These are phyloP conservation scores for Nasonia oneida DNA, from an alignment of 2,888 invertebrate genomes.

Conservation along the genomic window DNA sequence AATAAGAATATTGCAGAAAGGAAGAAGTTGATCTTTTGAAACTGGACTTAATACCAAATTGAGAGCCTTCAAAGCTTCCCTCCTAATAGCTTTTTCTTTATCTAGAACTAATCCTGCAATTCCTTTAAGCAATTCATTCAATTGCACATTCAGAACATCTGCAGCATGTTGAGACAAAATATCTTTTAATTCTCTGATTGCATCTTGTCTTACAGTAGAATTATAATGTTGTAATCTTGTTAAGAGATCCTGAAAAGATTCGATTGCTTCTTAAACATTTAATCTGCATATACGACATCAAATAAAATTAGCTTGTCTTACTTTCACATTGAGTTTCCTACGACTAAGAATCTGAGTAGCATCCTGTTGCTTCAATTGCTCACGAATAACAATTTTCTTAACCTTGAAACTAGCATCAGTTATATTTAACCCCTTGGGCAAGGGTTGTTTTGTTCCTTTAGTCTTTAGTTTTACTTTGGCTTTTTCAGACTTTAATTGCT, in stretches of 20 bases:
- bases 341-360: conserved; percentile 83
- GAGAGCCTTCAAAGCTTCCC: conserved; percentile 82
- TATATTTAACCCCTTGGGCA: conserved; percentile 93
- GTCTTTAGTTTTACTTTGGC: conserved; percentile 94
- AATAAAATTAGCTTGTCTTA: conserved; percentile 70
- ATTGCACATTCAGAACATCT: conserved; percentile 81
- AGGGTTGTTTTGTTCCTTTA: conserved; percentile 80
- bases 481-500: conserved; percentile 90
- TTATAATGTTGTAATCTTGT: conserved; percentile 88
- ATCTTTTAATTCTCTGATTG: conserved; percentile 83
- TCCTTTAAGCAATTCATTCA: conserved; percentile 86
- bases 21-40: conserved; percentile 81
- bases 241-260: conserved; percentile 83
- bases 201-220: conserved; percentile 84
- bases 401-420: conserved; percentile 94
- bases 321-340: conserved; percentile 86
- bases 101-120: conserved; percentile 87
- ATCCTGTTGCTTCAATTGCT: conserved; percentile 85
- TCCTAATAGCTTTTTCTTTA: conserved; percentile 84
- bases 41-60: conserved; percentile 80
- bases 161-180: conserved; percentile 80
- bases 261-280: conserved; percentile 7
- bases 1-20: conserved; percentile 89
- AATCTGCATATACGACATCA: background rate
- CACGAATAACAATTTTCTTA: conserved; percentile 90